These are phyloP conservation scores for Alcis repandata DNA, from an alignment of 2,888 invertebrate species.

Conservation along the genomic window DNA sequence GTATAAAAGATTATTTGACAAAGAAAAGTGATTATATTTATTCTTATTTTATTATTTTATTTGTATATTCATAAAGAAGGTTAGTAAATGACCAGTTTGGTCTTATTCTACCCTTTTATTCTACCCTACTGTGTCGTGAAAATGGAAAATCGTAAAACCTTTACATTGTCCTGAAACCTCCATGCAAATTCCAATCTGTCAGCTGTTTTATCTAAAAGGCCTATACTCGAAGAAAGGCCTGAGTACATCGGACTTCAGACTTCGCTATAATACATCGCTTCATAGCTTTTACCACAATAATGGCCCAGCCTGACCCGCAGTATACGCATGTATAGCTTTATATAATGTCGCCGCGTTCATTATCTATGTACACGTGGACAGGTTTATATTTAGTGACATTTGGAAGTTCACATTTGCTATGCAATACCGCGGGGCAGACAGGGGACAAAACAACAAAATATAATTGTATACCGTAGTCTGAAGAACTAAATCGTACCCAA, in stretches of 20 bases:
- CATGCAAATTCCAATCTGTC: conserved; percentile 9
- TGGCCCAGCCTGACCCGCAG: too few species aligned
- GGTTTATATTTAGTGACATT: background rate
- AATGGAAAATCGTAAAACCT: conserved; percentile 10
- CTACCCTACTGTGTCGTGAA: background rate
- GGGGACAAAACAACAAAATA: too few species aligned
- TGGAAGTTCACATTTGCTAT: background rate
- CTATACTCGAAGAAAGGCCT: too few species aligned
- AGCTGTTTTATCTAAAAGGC: conserved; percentile 2
- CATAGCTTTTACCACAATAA: background rate
- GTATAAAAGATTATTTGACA: background rate
- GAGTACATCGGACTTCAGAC: conserved; percentile 1
- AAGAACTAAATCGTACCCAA: background rate
- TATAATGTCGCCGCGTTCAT: background rate
- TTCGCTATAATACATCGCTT: background rate
- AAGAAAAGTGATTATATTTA: background rate
- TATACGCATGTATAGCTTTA: too few species aligned
- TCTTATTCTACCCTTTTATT: background rate
- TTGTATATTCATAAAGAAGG: too few species aligned
- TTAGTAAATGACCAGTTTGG: background rate
- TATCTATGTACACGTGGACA: background rate
- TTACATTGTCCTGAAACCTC: conserved; percentile 1
- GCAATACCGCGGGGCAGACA: background rate
- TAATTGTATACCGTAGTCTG: background rate
- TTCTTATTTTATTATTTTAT: too few species aligned